Evolutionary conservation across 2,113 vertebrate species (phyloP).

Genomic region (Misgurnus anguillicaudatus): DNA sequence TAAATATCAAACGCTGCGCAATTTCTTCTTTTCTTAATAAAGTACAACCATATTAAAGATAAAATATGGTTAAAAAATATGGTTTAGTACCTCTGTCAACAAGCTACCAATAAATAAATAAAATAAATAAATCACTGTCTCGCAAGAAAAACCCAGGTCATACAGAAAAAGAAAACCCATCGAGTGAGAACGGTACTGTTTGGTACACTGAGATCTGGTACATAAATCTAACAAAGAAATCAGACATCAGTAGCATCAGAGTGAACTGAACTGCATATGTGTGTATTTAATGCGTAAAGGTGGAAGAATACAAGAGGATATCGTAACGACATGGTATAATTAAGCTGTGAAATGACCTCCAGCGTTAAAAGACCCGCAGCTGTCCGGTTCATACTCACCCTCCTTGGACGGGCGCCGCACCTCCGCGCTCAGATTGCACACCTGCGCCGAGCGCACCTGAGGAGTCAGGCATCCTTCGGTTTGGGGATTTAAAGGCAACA

Average conservation of each 20-base stretch:
- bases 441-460: conserved; percentile 92
- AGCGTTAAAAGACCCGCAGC: conserved; percentile 7
- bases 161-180: background rate
- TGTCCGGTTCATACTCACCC: conserved; percentile 82
- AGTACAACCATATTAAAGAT: too few species aligned
- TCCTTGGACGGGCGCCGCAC: conserved; percentile 95
- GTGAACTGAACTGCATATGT: background rate
- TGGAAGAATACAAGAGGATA: conserved; percentile 26
- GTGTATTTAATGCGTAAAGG: conserved; percentile 27
- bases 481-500: conserved; percentile 97
- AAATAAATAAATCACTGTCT: background rate
- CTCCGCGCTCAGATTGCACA: conserved; percentile 97
- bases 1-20: too few species aligned
- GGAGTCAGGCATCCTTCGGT: conserved; percentile 97
- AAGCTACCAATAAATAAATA: background rate
- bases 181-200: background rate
- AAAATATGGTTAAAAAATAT: background rate
- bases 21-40: too few species aligned
- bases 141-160: background rate
- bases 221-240: conserved; percentile 2
- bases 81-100: background rate
- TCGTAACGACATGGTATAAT: conserved; percentile 18
- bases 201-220: background rate
- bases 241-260: conserved; percentile 2
- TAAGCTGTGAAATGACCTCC: conserved; percentile 20